Percentiles rank a stretch among this genome's conserved stretches.
These are phyloP conservation scores for Oncopodura yosiiana DNA, from an alignment of 1,140 invertebrate genomes.

Conservation along the genomic window DNA sequence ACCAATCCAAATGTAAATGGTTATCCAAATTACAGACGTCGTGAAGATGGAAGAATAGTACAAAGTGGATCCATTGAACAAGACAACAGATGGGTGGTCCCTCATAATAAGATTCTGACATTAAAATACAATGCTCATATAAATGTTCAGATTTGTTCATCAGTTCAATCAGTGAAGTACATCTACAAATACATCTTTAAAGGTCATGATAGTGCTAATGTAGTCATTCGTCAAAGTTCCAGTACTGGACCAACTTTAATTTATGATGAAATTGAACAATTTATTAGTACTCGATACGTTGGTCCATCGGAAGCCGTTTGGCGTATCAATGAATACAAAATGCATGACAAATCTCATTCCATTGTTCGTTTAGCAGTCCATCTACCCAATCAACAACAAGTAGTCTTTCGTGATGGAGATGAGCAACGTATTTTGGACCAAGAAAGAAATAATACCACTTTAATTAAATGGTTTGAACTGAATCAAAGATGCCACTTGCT, in stretches of 20 bases:
- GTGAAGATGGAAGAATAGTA: neutral
- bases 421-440: slow-evolving; percentile 8
- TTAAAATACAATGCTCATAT: slow-evolving; percentile 44
- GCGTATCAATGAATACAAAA: slow-evolving; percentile 27
- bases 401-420: slow-evolving; percentile 19
- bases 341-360: slow-evolving; percentile 29
- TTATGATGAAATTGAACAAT: slow-evolving; percentile 33
- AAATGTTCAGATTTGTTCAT: slow-evolving; percentile 45
- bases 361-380: slow-evolving; percentile 43
- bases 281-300: slow-evolving; percentile 35
- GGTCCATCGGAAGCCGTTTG: slow-evolving; percentile 36
- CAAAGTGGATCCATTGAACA: slow-evolving; percentile 22
- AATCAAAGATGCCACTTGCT: too few species aligned
- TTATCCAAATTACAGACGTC: slow-evolving; percentile 10
- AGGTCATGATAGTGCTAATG: slow-evolving; percentile 8
- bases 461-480: slow-evolving; percentile 33
- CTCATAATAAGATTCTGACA: slow-evolving; percentile 44
- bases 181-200: slow-evolving; percentile 14
- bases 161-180: slow-evolving; percentile 46
- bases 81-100: slow-evolving; percentile 46
- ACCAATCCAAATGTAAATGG: slow-evolving; percentile 14
- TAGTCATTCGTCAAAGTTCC: neutral
- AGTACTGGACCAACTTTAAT: too few species aligned
- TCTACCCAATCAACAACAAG: slow-evolving; percentile 42
- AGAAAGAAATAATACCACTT: slow-evolving; percentile 15